phyloP scores from a whole-genome alignment of 2,888 invertebrate genomes.

The Asteroscopus sphinx region DNA sequence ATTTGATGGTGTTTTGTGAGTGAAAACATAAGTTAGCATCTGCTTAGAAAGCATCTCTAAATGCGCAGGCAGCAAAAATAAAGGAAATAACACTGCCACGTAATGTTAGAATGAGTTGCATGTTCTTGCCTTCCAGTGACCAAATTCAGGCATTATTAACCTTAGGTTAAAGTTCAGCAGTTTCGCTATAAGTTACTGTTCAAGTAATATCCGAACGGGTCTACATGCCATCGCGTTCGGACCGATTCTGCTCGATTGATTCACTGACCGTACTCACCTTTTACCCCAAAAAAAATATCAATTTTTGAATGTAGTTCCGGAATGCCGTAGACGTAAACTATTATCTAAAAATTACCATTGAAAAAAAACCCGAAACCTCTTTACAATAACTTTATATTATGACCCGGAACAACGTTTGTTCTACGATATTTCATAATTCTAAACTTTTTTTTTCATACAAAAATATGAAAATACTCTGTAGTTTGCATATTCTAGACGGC shows the following conservation, averaged over 20 bases:
- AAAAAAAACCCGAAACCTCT: too few relatives aligned
- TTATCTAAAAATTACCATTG: constrained; percentile 35
- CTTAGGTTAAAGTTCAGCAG: constrained; percentile 16
- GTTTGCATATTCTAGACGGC: too few relatives aligned
- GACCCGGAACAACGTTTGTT: too few relatives aligned
- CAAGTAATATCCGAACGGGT: constrained; percentile 60
- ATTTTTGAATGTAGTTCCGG: constrained; percentile 6
- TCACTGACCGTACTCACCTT: constrained; percentile 16
- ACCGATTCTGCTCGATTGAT: constrained; percentile 27
- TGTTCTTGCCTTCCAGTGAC: constrained; percentile 18
- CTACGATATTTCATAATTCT: too few relatives aligned
- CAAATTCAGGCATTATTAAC: constrained; percentile 26
- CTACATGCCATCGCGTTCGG: constrained; percentile 75
- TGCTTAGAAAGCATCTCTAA: constrained; percentile 24
- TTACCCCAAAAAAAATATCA: constrained; percentile 16
- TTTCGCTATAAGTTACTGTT: constrained; percentile 1
- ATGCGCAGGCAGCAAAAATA: constrained; percentile 14
- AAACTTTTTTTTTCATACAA: too few relatives aligned
- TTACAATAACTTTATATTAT: too few relatives aligned
- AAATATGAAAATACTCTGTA: too few relatives aligned
- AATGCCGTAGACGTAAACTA: constrained; percentile 12
- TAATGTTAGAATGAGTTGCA: constrained; percentile 24
- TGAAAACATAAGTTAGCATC: constrained; percentile 13
- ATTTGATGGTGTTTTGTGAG: constrained; percentile 42
- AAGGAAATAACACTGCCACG: constrained; percentile 6